Evolutionary conservation across 2,113 vertebrate species (phyloP).

Genomic region (Romanogobio albipinnatus): DNA sequence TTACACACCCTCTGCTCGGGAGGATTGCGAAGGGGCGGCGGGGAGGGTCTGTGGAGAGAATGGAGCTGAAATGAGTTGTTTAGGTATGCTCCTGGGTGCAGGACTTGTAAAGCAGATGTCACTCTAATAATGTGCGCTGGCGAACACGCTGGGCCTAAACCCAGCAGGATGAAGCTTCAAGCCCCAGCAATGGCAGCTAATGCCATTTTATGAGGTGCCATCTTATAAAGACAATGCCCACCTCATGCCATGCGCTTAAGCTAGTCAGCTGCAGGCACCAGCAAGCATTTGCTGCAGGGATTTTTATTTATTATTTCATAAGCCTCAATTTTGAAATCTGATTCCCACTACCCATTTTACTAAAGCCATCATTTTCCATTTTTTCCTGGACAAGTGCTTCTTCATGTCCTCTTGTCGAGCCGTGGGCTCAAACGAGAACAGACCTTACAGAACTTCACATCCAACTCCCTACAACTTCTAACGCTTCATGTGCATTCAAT

Average conservation of each 20-base stretch:
- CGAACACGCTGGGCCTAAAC: conserved; percentile 88
- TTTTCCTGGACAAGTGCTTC: conserved; percentile 65
- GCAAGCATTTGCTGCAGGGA: conserved; percentile 85
- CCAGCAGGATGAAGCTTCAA: conserved; percentile 88
- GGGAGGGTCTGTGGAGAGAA: conserved; percentile 71
- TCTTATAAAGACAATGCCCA: conserved; percentile 84
- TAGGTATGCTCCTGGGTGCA: conserved; percentile 86
- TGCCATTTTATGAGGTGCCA: conserved; percentile 94
- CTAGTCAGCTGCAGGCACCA: conserved; percentile 83
- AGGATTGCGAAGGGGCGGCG: conserved; percentile 71
- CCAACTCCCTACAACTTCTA: not conserved
- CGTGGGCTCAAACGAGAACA: conserved; percentile 35
- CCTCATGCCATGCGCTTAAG: conserved; percentile 85
- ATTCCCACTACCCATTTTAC: conserved; percentile 60
- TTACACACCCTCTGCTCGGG: conserved; percentile 47
- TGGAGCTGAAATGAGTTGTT: conserved; percentile 86
- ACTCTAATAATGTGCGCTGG: conserved; percentile 97
- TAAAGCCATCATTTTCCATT: conserved; percentile 75
- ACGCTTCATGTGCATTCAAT: not conserved
- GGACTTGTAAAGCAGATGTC: conserved; percentile 90
- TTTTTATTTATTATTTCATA: conserved; percentile 94
- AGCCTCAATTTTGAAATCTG: conserved; percentile 90
- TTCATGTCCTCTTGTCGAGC: conserved; percentile 36
- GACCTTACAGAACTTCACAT: not conserved
- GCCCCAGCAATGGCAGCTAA: conserved; percentile 90